A percentile compares a stretch with the other conserved stretches of the same genome.
Conservation (phyloP, 2,888 invertebrate species). For the Hanleya hanleyi region DNA sequence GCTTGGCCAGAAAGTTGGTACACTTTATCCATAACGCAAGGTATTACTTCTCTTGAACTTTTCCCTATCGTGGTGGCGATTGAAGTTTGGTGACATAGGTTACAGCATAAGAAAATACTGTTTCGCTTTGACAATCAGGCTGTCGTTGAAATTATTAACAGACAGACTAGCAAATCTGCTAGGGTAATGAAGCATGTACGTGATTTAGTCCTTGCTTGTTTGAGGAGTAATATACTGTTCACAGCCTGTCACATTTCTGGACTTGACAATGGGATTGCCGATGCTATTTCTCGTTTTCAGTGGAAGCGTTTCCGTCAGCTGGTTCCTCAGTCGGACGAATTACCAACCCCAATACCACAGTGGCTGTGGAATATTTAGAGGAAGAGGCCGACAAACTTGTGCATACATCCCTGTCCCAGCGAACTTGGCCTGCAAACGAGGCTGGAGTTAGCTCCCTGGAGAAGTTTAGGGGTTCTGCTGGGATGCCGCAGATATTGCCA, state of each 20-base stretch:
- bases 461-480: not conserved
- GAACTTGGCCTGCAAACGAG: not conserved
- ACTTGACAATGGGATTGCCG: not conserved
- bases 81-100: not conserved
- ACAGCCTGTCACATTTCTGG: not conserved
- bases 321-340: not conserved
- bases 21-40: not conserved
- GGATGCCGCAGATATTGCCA: not conserved
- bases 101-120: not conserved
- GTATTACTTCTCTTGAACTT: not conserved
- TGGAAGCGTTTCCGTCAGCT: not conserved
- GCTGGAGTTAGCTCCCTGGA: not conserved
- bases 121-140: conserved; percentile 14
- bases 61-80: not conserved
- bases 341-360: not conserved
- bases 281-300: conserved; percentile 11
- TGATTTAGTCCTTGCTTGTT: not conserved
- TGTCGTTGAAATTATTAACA: conserved; percentile 16
- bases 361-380: not conserved
- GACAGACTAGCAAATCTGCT: conserved; percentile 6
- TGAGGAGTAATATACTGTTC: conserved; percentile 8
- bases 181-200: conserved; percentile 15
- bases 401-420: not conserved
- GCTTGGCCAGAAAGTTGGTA: not conserved
- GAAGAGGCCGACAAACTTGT: not conserved